Evolutionary conservation across 2,888 invertebrate genomes (phyloP).

Genomic region (Aromia moschata): DNA sequence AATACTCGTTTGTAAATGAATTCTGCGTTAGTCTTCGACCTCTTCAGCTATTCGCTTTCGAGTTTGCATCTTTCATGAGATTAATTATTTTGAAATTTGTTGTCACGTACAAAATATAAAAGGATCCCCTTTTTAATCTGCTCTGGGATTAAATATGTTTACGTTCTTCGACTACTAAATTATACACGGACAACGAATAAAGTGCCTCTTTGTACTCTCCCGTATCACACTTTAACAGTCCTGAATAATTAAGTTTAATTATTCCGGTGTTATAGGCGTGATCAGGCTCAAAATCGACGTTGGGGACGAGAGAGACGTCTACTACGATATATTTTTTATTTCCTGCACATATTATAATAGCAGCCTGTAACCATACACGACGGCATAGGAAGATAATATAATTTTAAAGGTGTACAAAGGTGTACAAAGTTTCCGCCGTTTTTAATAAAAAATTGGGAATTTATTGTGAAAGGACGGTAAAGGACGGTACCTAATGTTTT

Average conservation of each 20-base stretch:
- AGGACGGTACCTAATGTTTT: too few species aligned
- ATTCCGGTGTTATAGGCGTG: slow-evolving; percentile 7
- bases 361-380: too few species aligned
- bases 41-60: background rate
- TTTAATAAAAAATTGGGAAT: too few species aligned
- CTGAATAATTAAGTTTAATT: slow-evolving; percentile 18
- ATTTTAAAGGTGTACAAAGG: too few species aligned
- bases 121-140: slow-evolving; percentile 3
- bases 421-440: too few species aligned
- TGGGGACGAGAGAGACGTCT: too few species aligned
- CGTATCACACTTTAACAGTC: slow-evolving; percentile 5
- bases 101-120: slow-evolving; percentile 1
- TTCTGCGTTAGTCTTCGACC: too few species aligned
- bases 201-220: slow-evolving; percentile 15
- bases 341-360: too few species aligned
- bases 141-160: slow-evolving; percentile 6
- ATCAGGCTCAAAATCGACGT: slow-evolving; percentile 8
- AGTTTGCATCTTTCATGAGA: background rate
- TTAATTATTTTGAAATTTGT: background rate
- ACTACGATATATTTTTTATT: too few species aligned
- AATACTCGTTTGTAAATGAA: too few species aligned
- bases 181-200: slow-evolving; percentile 1
- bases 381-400: too few species aligned
- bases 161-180: background rate
- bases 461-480: too few species aligned